Conservation (phyloP, 2,888 invertebrate species). For the Autographa gamma region DNA sequence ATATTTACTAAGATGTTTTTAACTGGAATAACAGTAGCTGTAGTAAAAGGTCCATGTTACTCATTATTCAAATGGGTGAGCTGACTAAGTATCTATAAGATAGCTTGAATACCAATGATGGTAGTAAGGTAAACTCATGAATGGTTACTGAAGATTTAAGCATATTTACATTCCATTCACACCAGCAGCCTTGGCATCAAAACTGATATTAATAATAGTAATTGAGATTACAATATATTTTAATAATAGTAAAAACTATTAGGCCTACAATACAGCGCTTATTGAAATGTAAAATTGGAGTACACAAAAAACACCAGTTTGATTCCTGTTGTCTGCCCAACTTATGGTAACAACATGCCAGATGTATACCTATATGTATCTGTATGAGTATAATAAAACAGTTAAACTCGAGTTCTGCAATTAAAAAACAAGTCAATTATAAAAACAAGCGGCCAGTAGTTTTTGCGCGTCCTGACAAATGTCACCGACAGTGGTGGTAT, state of each 20-base stretch:
- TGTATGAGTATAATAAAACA: constrained; percentile 19
- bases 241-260: not conserved
- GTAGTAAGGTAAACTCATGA: constrained; percentile 46
- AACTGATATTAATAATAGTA: constrained; percentile 13
- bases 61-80: not conserved
- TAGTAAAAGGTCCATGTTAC: constrained; percentile 6
- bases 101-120: constrained; percentile 42
- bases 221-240: not conserved
- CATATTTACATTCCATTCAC: constrained; percentile 38
- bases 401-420: constrained; percentile 21
- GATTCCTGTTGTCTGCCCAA: not conserved
- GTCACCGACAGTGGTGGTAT: constrained; percentile 44
- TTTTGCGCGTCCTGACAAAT: constrained; percentile 35
- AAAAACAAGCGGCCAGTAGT: constrained; percentile 28
- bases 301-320: not conserved
- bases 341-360: not conserved
- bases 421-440: constrained; percentile 36
- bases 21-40: not conserved
- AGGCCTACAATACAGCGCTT: not conserved
- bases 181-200: constrained; percentile 32
- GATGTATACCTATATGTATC: not conserved
- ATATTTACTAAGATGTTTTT: not conserved
- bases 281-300: not conserved
- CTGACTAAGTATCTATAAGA: not conserved
- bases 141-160: constrained; percentile 35